Evolutionary conservation across 2,797 vertebrate species (phyloP), one percentile per base, ranked within the genome.

Genomic region (Sebastes vulpes): DNA sequence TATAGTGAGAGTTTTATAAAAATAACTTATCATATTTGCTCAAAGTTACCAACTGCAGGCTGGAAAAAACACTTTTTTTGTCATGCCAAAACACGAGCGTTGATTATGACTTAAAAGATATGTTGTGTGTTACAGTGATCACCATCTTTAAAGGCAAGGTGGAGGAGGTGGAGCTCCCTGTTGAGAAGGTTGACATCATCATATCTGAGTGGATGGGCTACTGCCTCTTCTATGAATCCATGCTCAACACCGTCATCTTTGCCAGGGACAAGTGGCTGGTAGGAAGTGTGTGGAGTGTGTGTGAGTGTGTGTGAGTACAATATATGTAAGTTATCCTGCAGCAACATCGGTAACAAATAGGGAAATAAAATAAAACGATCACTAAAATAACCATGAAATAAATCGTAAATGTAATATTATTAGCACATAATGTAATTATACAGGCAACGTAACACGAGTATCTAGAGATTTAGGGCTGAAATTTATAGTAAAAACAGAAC

Each of bases 151-250:
- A 96, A 85, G 98, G 98, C 46, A 99, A 99, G 91, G 98, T 99
- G 91, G 98, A 99, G 93, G 98, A 99, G 94, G 97, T 98, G 86
- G 98, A 99, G 87, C 94, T 99, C 75, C 98, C 98, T 0, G 96
- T 99, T 85, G 98, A 99, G 75, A 95, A 98, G 89, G 98, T 99
- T 46, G 98, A 99, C 95, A 99, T 99, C 91, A 99, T 99, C 77
- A 98, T 99, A 95, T 99, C 98, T 3, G 98, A 99, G 90, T 99
- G 98, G 98, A 99, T 99, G 98, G 98, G 98, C 82, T 99, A 99
- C 95, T 97, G 98, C 74, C 97, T 99, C 59, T 99, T 99, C 96
- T 99, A 99, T 65, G 98, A 99, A 84, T 99, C 98, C 50, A 99
- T 99, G 98, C 97, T 99, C 85, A 98, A 99, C 94, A 99, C 98